Evolutionary conservation across 2,888 invertebrate genomes (phyloP), one percentile per base, ranked within the genome.

Genomic region (Sinotaia quadrata): DNA sequence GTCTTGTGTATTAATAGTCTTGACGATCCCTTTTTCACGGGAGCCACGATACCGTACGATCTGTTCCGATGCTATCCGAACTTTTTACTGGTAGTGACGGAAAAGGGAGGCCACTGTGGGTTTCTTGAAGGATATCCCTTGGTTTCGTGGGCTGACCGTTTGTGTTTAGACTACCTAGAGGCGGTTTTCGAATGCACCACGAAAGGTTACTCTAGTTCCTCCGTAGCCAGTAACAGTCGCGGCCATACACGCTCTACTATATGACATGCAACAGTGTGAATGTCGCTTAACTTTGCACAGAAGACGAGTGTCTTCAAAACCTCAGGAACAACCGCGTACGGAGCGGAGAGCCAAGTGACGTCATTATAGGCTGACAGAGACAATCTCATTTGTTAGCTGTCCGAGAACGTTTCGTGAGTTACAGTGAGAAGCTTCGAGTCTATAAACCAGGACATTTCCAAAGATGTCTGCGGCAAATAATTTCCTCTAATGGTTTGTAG

Each of bases 51-150:
- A 56, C 85, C 85, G 0, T 82, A 78, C 63, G 84, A 84, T 51
- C 74, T 86, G n/a, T 86, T 84, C 76, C 70, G 77, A 34, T 81
- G 78, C 51, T 84, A 83, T 71, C 85, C 85, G 1, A 84, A 87
- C 67, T 79, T 85, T 66, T 68, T 87, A 29, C 75, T 87, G 24
- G 81, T 79, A 5, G 78, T 76, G 2, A 78, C 85, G 2, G 78
- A 81, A n/a, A 75, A 76, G 57, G 87, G 87, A 10, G 87, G 87
- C 2, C 86, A 87, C 67, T 85, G 85, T 73, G 85, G 85, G 7
- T 87, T 87, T 69, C 69, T 84, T 29, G 83, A 86, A 59, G 75
- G 78, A 8, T 60, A 75, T 1, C 63, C 73, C 0, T 75, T 75
- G 10, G 52, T 58, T 7, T 78, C 79, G 3, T 84, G 83, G 83